Conservation (phyloP, 2,888 invertebrate genomes). For the Aspidiotus rigidus region DNA sequence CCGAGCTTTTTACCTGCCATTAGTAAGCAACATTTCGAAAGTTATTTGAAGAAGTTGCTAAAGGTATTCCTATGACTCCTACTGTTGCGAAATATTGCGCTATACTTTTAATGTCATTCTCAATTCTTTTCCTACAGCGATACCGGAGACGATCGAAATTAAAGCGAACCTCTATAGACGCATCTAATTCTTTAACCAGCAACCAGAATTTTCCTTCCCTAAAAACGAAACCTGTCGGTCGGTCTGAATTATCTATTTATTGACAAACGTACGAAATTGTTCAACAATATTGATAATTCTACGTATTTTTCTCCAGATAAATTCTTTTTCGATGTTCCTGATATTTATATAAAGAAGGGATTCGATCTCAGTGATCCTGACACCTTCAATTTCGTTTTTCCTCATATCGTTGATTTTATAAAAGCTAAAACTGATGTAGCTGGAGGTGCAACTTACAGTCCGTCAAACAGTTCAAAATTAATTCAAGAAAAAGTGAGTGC, state of each 20-base stretch:
- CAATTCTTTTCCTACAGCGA: background rate
- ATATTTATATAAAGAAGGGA: slow-evolving; percentile 70
- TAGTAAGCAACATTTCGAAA: slow-evolving; percentile 71
- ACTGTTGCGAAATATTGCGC: too few species aligned
- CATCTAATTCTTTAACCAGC: slow-evolving; percentile 9
- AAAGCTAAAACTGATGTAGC: background rate
- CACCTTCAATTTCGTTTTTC: slow-evolving; percentile 78
- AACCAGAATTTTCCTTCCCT: slow-evolving; percentile 11
- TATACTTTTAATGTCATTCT: too few species aligned
- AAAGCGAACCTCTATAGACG: slow-evolving; percentile 17
- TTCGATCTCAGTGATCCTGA: slow-evolving; percentile 69
- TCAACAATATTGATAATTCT: slow-evolving; percentile 5
- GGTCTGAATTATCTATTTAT: slow-evolving; percentile 8
- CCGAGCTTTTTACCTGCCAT: slow-evolving; percentile 77
- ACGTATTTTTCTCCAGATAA: slow-evolving; percentile 43
- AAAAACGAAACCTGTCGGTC: slow-evolving; percentile 15
- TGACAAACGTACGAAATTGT: slow-evolving; percentile 1
- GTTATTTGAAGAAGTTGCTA: slow-evolving; percentile 69
- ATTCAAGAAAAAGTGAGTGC: slow-evolving; percentile 67
- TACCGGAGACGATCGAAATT: slow-evolving; percentile 19
- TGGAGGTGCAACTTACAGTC: slow-evolving; percentile 5
- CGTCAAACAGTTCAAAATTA: slow-evolving; percentile 44
- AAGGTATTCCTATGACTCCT: slow-evolving; percentile 40
- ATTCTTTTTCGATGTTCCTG: slow-evolving; percentile 54
- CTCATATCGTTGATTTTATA: slow-evolving; percentile 47